Conservation (phyloP, 2,797 vertebrate genomes). For the Lindbergichthys nudifrons region DNA sequence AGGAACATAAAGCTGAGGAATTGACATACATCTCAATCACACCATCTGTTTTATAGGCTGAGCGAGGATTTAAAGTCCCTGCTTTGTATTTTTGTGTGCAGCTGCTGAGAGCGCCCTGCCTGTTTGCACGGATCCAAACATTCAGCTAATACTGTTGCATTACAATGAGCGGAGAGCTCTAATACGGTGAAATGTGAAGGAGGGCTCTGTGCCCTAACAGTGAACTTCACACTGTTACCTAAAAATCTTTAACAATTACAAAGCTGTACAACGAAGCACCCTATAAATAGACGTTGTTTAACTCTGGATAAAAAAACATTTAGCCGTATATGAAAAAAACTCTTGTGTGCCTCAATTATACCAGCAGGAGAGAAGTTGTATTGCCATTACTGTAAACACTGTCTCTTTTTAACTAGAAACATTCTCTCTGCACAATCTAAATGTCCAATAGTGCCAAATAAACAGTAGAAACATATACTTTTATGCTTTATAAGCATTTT, state of each 20-base stretch:
- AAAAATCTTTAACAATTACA: conserved; percentile 15
- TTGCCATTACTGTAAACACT: conserved; percentile 4
- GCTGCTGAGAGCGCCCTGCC: background rate
- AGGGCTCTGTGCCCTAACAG: background rate
- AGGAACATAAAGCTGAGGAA: conserved; percentile 2
- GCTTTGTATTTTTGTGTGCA: conserved; percentile 3
- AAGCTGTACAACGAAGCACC: conserved; percentile 12
- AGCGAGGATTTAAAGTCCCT: background rate
- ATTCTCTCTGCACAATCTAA: background rate
- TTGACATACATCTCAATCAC: background rate
- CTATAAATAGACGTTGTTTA: background rate
- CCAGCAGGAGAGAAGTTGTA: conserved; percentile 8
- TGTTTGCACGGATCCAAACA: conserved; percentile 13
- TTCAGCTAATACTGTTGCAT: conserved; percentile 8
- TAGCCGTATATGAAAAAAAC: conserved; percentile 7
- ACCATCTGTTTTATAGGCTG: background rate
- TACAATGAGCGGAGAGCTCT: conserved; percentile 21
- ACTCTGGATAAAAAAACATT: conserved; percentile 4
- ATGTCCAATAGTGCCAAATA: background rate
- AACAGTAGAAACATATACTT: background rate
- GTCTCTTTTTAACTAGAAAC: background rate
- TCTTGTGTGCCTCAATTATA: conserved; percentile 15
- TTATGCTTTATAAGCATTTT: background rate
- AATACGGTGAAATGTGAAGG: conserved; percentile 18
- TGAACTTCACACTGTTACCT: conserved; percentile 26